Evolutionary conservation across 2,797 vertebrate genomes (phyloP), one percentile per base, ranked within the genome.

Genomic region (Tapera naevia): DNA sequence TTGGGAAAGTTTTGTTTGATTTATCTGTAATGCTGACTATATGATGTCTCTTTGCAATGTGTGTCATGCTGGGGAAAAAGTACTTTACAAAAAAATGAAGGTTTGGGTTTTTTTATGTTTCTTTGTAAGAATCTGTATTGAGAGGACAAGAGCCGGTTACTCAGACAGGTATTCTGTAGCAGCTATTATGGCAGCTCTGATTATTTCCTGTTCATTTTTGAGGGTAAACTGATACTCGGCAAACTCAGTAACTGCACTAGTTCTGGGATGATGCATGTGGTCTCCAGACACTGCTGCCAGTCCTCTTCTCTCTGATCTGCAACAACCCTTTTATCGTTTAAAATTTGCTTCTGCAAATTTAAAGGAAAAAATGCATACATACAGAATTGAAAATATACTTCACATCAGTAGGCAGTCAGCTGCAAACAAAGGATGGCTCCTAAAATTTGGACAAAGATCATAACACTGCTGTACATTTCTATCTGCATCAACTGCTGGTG

Each of bases 321-420:
- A 65, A 10, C 71, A 94, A 73, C 57, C 80, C 89, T 97, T 96
- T 95, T 93, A 94, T 96, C 92, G 70, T 91, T 95, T 86, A 82
- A 95, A 84, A 60, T 76, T 86, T 32, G 41, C 53, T 95, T 92
- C 67, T 91, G 61, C 61, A 61, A 88, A 80, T 90, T 75, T 78
- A 85, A 86, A 65, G 17, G n/a, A 4, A 69, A 93, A 70, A 80
- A 62, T 5, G 50, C 80, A 85, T 86, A 90, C 92, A 70, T 88
- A 57, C 7, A 46, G n/a, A 62, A 62, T 41, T 66, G 70, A 76
- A 93, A 90, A 45, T 92, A 46, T 5, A 43, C 17, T 7, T 94
- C 13, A 3, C 28, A n/a, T 81, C 32, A 90, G 27, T 32, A 70
- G 51, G 70, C 80, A 88, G 60, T 82, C 64, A 25, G 50, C 76